Conservation (phyloP, 2,888 invertebrate genomes). For the Microplitis deprimator region DNA sequence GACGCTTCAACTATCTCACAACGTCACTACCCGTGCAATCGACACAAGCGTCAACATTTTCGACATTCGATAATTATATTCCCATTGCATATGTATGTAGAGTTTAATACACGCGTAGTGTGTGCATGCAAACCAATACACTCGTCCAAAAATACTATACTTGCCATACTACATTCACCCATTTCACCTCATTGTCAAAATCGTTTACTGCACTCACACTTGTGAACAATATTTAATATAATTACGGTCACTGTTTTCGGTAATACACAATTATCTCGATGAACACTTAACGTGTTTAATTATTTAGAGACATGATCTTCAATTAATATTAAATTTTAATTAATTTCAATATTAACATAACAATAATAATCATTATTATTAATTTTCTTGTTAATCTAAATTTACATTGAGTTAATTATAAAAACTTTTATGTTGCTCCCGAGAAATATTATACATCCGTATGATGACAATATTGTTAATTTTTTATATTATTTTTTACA, state of each 20-base stretch:
- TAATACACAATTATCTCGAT: neutral
- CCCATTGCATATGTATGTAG: neutral
- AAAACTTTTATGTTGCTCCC: neutral
- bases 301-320: neutral
- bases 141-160: too few relatives aligned
- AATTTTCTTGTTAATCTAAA: too few relatives aligned
- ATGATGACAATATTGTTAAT: neutral
- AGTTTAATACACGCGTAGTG: neutral
- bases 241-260: neutral
- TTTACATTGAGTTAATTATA: neutral
- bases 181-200: neutral
- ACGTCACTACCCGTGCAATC: constrained; percentile 6
- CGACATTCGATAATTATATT: constrained; percentile 16
- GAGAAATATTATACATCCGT: neutral
- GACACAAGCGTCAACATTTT: constrained; percentile 15
- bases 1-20: constrained; percentile 17
- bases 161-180: neutral
- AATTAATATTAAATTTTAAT: neutral
- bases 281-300: neutral
- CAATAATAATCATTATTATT: too few relatives aligned
- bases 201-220: neutral
- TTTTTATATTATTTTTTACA: neutral
- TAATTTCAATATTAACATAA: neutral
- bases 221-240: neutral
- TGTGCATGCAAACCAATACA: neutral